Evolutionary conservation across 2,797 vertebrate genomes (phyloP).

Genomic region (Atherinosoma microstoma): DNA sequence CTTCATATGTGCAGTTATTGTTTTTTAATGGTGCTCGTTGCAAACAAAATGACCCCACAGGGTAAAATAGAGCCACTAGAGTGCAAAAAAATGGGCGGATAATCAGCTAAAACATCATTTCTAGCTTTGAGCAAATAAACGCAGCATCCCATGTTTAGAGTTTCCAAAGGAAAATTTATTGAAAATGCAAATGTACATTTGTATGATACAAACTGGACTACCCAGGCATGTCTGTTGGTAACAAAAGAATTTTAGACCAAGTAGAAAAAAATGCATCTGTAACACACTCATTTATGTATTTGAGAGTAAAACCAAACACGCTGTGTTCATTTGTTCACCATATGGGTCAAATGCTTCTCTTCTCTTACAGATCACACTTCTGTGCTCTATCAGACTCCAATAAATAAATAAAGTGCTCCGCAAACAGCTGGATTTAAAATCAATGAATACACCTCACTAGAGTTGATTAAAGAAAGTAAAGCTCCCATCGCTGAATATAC

Average conservation of each 20-base stretch:
- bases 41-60: no score
- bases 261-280: constrained; percentile 28
- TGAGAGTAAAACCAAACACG: constrained; percentile 12
- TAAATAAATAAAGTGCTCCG: constrained; percentile 87
- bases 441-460: constrained; percentile 58
- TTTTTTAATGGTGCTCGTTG: no score
- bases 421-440: constrained; percentile 72
- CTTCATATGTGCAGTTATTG: no score
- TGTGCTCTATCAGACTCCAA: constrained; percentile 75
- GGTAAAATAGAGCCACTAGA: background rate
- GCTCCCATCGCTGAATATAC: constrained; percentile 67
- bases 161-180: constrained; percentile 80
- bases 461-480: constrained; percentile 57
- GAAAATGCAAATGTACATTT: constrained; percentile 84
- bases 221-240: constrained; percentile 42
- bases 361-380: constrained; percentile 46
- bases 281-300: background rate
- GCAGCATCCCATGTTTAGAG: background rate
- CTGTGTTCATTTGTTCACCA: constrained; percentile 13
- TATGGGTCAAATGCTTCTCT: constrained; percentile 8
- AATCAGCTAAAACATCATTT: background rate
- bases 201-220: constrained; percentile 76
- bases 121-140: constrained; percentile 11
- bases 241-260: constrained; percentile 25
- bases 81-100: background rate